Base-by-base conservation (phyloP, 1,140 invertebrate genomes). In the Bicyclus anynana region DNA sequence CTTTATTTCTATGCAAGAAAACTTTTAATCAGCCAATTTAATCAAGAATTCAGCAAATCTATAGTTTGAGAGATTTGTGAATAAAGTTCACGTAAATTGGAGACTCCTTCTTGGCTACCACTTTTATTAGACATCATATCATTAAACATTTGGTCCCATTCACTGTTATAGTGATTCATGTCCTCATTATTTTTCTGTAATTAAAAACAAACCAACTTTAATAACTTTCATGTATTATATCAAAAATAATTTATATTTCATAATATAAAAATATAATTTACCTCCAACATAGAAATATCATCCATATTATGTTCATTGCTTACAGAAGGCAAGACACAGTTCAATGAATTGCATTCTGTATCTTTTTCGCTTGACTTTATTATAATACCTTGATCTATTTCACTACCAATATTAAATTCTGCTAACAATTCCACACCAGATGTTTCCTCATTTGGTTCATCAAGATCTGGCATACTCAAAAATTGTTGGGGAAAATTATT, bases 111-210 rank as follows among this genome's bases (percentile, higher is more conserved):
- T 64, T 84, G 79, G 38, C 67, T 77, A 18, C 76, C 66, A 46
- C 58, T 59, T 62, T 82, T 89, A 50, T 72, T 85, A n/a, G 62
- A 73, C 20, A 87, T 84, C 16, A 89, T 81, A 27, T 87, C 87
- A 73, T 77, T 79, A 52, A 89, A 80, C 77, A 88, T 88, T 74
- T 87, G 84, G 35, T 89, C 87, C 87, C 87, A 89, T 65, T 87
- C 85, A 33, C 82, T 84, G 69, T 82, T 66, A 46, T 86, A 84
- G 20, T 84, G 72, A 54, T 74, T 72, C 12, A 63, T 65, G 47
- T 74, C 62, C 10, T 73, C 74, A 76, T 70, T 75, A 38, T 70
- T 65, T 55, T 76, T 84, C 80, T 84, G 65, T 56, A 78, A 80
- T 47, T 9, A 5, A 7, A 50, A 18, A 27, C 7, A 1, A 33